phyloP scores from a whole-genome alignment of 2,113 vertebrate species.

The Egretta garzetta region DNA sequence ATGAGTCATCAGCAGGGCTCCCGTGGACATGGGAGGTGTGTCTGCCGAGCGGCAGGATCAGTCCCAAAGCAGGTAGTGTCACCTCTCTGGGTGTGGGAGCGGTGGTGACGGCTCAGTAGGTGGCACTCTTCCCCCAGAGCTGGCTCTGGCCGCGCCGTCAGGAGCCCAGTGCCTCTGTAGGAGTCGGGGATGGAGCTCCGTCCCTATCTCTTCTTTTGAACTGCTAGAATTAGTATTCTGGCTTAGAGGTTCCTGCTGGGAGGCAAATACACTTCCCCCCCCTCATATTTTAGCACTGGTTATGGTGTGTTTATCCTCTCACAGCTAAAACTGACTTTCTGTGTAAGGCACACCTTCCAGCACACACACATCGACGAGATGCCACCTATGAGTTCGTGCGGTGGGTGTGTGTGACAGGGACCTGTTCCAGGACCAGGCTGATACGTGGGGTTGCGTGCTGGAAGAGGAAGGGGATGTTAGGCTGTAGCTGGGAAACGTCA shows the following conservation, averaged over 20 bases:
- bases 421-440: not conserved
- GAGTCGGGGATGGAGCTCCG: not conserved
- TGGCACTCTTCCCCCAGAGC: slow-evolving; percentile 52
- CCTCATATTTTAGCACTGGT: not conserved
- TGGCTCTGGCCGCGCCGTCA: not conserved
- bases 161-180: too few species aligned
- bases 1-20: fast-evolving
- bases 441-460: not conserved
- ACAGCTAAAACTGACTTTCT: not conserved
- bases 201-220: too few species aligned
- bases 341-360: not conserved
- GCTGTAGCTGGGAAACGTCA: not conserved
- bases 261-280: not conserved
- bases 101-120: slow-evolving; percentile 15
- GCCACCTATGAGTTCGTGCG: not conserved
- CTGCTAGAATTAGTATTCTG: not conserved
- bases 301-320: not conserved
- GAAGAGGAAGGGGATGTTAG: not conserved
- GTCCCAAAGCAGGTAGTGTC: not conserved
- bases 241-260: not conserved
- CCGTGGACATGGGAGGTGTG: fast-evolving
- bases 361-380: not conserved
- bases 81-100: not conserved
- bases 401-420: not conserved
- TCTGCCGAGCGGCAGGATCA: fast-evolving